Percentiles rank a stretch among this genome's conserved stretches.
These are phyloP conservation scores for Sebastes glaucus DNA, from an alignment of 2,797 vertebrate genomes.

Conservation along the genomic window DNA sequence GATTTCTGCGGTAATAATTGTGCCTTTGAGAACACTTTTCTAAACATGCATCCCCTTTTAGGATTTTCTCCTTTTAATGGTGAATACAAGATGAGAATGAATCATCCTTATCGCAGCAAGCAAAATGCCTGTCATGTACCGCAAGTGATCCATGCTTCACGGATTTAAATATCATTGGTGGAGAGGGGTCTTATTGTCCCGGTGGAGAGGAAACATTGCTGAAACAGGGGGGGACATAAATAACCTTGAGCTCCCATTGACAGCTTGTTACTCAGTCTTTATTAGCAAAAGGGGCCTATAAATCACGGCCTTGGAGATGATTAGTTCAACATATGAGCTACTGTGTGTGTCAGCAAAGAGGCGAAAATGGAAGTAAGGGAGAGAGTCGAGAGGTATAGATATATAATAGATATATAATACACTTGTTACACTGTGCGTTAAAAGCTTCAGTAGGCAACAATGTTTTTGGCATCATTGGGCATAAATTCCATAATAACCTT, in stretches of 20 bases:
- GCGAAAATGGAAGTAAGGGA: background rate
- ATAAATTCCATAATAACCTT: no score
- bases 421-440: background rate
- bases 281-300: slow-evolving; percentile 64
- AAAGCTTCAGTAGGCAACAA: no score
- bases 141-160: background rate
- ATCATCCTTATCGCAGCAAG: slow-evolving; percentile 38
- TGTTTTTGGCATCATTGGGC: no score
- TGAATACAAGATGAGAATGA: slow-evolving; percentile 9
- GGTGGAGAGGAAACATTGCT: slow-evolving; percentile 31
- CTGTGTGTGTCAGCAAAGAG: slow-evolving; percentile 50
- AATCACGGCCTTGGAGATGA: slow-evolving; percentile 65
- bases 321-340: slow-evolving; percentile 61
- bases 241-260: slow-evolving; percentile 62
- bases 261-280: slow-evolving; percentile 73
- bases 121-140: slow-evolving; percentile 28
- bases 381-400: background rate
- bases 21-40: background rate
- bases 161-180: slow-evolving; percentile 35
- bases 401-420: no score
- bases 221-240: slow-evolving; percentile 53
- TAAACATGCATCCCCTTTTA: background rate
- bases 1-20: background rate
- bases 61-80: background rate
- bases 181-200: slow-evolving; percentile 35